These are phyloP conservation scores for Strigops habroptila DNA, from an alignment of 2,113 vertebrate species.

Conservation along the genomic window DNA sequence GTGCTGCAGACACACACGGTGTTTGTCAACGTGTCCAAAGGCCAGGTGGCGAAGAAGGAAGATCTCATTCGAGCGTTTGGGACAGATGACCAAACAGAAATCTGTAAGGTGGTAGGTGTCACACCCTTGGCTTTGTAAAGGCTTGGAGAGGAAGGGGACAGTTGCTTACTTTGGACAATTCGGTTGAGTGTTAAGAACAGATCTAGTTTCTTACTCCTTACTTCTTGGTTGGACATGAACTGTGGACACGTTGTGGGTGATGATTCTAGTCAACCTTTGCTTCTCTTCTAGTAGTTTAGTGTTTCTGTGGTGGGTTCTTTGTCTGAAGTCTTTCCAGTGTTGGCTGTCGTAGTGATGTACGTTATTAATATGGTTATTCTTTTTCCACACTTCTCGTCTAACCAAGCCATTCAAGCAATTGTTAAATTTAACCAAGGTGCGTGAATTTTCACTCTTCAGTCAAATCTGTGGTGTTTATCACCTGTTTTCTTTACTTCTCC, in stretches of 20 bases:
- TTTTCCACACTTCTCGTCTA: background rate
- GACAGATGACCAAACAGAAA: conserved; percentile 91
- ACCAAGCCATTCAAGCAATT: background rate
- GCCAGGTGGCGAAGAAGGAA: conserved; percentile 93
- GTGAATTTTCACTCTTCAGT: background rate
- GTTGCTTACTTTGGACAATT: background rate
- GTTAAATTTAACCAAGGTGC: background rate
- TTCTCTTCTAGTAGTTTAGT: background rate
- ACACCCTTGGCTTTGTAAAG: background rate
- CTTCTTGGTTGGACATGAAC: background rate
- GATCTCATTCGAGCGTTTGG: conserved; percentile 86
- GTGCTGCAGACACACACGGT: conserved; percentile 92
- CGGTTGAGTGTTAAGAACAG: background rate
- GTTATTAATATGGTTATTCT: rapidly evolving
- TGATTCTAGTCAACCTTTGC: background rate
- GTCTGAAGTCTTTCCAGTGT: background rate
- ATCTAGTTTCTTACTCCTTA: background rate
- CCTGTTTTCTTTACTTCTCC: rapidly evolving
- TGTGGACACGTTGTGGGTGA: background rate
- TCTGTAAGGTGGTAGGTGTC: conserved; percentile 87
- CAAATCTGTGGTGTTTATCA: conserved; percentile 10
- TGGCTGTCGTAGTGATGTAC: background rate
- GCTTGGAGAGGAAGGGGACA: background rate
- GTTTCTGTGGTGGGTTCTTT: background rate
- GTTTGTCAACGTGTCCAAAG: conserved; percentile 96